phyloP scores from a whole-genome alignment of 2,888 invertebrate species.

The Elysia crispata region DNA sequence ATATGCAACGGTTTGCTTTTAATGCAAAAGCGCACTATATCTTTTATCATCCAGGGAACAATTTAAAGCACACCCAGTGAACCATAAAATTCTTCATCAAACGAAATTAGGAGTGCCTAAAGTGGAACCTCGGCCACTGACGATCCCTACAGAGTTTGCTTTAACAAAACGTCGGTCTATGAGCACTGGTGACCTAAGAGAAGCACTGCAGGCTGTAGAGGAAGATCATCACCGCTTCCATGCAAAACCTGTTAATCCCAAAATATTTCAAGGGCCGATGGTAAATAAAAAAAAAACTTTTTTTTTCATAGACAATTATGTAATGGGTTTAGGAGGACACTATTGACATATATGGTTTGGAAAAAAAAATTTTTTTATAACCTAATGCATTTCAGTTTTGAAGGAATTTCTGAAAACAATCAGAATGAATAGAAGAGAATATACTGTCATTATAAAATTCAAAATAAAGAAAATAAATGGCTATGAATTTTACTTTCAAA shows the following conservation, averaged over 20 bases:
- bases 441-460: too few species aligned
- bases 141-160: constrained; percentile 82
- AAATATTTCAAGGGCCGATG: constrained; percentile 69
- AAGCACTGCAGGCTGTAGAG: constrained; percentile 78
- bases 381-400: too few species aligned
- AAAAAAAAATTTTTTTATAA: too few species aligned
- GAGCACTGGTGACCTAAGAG: constrained; percentile 51
- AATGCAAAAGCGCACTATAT: background rate
- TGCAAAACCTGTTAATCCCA: constrained; percentile 83
- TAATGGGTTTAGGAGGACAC: too few species aligned
- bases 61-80: constrained; percentile 84
- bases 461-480: too few species aligned
- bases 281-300: too few species aligned
- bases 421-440: too few species aligned
- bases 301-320: too few species aligned
- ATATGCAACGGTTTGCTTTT: background rate
- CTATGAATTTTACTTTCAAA: too few species aligned
- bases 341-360: too few species aligned
- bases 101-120: constrained; percentile 77
- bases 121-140: constrained; percentile 80
- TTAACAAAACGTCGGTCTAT: constrained; percentile 57
- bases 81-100: constrained; percentile 81
- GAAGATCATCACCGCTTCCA: constrained; percentile 82
- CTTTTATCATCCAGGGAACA: constrained; percentile 76
- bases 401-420: too few species aligned